Conservation (phyloP, 2,888 invertebrate genomes). For the Phlogophora meticulosa region DNA sequence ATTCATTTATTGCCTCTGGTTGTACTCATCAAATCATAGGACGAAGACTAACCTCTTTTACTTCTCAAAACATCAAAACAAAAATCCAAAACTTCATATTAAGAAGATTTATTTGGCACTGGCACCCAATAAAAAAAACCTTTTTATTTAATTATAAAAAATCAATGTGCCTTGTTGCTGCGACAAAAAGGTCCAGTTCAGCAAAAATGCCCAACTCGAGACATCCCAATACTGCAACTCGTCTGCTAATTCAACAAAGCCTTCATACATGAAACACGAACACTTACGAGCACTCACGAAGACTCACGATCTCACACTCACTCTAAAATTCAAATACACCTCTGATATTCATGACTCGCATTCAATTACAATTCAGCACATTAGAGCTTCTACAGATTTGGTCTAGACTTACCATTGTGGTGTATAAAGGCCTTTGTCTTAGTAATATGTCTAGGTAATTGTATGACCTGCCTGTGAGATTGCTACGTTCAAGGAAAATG, state of each 20-base stretch:
- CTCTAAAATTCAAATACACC: constrained; percentile 34
- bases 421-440: constrained; percentile 29
- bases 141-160: no score
- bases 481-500: constrained; percentile 3
- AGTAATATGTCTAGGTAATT: constrained; percentile 15
- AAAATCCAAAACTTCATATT: no score
- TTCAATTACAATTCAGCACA: constrained; percentile 48
- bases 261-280: constrained; percentile 3
- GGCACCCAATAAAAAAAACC: no score
- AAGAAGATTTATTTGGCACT: no score
- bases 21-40: no score
- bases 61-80: no score
- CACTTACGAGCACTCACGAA: neutral
- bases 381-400: constrained; percentile 31
- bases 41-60: no score
- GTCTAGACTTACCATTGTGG: constrained; percentile 26
- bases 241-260: neutral
- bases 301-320: constrained; percentile 3
- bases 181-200: no score
- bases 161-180: no score
- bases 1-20: no score
- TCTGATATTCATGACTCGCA: constrained; percentile 40
- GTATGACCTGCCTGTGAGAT: constrained; percentile 4
- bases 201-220: neutral
- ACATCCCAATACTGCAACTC: neutral